Evolutionary conservation across 2,888 invertebrate genomes (phyloP), one percentile per base, ranked within the genome.

Genomic region (Andrena chrysosceles): DNA sequence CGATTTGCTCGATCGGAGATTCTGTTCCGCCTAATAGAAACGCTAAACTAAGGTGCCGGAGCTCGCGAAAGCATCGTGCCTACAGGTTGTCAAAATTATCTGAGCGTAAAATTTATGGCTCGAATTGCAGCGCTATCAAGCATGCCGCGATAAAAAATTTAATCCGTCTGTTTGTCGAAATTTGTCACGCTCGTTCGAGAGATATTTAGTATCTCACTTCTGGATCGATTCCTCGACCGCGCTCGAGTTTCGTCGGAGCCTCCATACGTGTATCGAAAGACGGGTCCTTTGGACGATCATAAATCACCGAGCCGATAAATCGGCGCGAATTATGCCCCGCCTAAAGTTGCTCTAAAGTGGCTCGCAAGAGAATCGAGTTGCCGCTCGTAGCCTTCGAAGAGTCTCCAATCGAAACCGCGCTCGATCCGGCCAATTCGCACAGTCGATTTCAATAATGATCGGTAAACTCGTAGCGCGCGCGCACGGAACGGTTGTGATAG

Each of bases 91-190:
- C 29, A 42, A 73, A 73, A 74, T 74, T 42, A 74, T 66, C 66
- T 33, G 7, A 2, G 8, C 16, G 54, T 10, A 31, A 70, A 70
- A 71, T 56, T 64, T 63, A 70, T 23, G n/a, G 48, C 6, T 20
- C 29, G 49, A 35, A 42, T n/a, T 10, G 10, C 2, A 3, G 13
- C 49, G 31, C 13, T 68, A 33, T 75, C 72, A 33, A 33, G 67
- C 33, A 2, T n/a, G 8, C n/a, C 26, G n/a, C 13, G 71, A 77
- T 77, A 56, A 73, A 20, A 31, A 62, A 62, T 29, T 64, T 71
- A 77, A 64, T 59, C 48, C 62, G 35, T 26, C 23, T 70, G 54
- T 76, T 63, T 70, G 70, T 54, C 23, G 16, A 72, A 77, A 49
- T 48, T 77, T 35, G 60, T 74, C 74, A 52, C n/a, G 35, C 4